A percentile compares a stretch with the other conserved stretches of the same genome.
These are phyloP conservation scores for Parauchenoglanis punctatus DNA, from an alignment of 2,797 vertebrate genomes.

Conservation along the genomic window DNA sequence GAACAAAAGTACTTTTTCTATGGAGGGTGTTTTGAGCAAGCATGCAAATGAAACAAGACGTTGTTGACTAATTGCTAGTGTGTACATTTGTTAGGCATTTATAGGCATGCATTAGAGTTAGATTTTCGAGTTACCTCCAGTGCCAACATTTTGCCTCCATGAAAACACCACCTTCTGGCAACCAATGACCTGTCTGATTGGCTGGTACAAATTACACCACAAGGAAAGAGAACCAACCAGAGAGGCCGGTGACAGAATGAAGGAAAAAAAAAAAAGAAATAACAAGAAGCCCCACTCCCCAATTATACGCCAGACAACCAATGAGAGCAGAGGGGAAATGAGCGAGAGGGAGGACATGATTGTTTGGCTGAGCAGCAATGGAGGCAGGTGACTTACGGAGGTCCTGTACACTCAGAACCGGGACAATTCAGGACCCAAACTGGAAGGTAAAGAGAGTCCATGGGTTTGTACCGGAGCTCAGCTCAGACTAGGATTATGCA, in stretches of 20 bases:
- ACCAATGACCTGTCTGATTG: constrained; percentile 67
- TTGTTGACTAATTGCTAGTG: constrained; percentile 38
- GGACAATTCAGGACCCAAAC: constrained; percentile 95
- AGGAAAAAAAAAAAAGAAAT: constrained; percentile 58
- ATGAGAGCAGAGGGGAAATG: constrained; percentile 67
- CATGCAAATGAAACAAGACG: constrained; percentile 65
- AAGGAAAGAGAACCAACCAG: constrained; percentile 56
- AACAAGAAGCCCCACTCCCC: constrained; percentile 66
- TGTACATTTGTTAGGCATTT: constrained; percentile 51
- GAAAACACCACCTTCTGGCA: constrained; percentile 60
- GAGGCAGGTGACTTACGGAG: constrained; percentile 88
- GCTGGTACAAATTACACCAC: constrained; percentile 60
- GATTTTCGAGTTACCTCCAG: constrained; percentile 57
- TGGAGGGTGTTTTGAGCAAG: constrained; percentile 65
- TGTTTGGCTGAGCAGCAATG: constrained; percentile 70
- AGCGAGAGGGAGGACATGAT: constrained; percentile 59
- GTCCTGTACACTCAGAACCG: constrained; percentile 92
- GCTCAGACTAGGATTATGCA: constrained; percentile 56
- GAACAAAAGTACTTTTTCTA: constrained; percentile 57
- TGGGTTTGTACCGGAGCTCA: constrained; percentile 76
- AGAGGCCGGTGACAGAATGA: constrained; percentile 61
- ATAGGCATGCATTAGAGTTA: constrained; percentile 72
- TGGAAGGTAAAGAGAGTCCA: constrained; percentile 94
- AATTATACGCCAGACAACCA: constrained; percentile 72
- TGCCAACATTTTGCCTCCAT: constrained; percentile 57